Evolutionary conservation across 2,113 vertebrate genomes (phyloP), one percentile per base, ranked within the genome.

Genomic region (Cromileptes altivelis): DNA sequence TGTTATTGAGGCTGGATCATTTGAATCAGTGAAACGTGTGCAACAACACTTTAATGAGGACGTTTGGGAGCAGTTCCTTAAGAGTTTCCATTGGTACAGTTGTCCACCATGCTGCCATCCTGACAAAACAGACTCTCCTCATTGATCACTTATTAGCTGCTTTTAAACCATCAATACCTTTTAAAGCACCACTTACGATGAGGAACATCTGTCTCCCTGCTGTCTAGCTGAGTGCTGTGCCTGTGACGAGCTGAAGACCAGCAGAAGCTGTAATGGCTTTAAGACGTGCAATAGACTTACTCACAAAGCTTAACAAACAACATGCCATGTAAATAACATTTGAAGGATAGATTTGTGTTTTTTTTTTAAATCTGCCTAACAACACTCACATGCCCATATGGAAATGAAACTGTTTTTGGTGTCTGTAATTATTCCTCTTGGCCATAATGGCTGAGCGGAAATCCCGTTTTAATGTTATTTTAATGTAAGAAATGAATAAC

Each of bases 111-210:
- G 15, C 21, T 42, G 83, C 82, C 71, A 70, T 88, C 69, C 64
- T 78, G 80, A 87, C 61, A 75, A 85, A 85, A 82, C 78, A 65
- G 90, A 76, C 87, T 89, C 89, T 87, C 79, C 78, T 84, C 87
- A 93, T 91, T 92, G 94, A 94, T 95, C 93, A 80, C 87, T 89
- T 88, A 82, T 85, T 80, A 68, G 78, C 86, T 88, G 92, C 94
- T 94, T 92, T 94, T 92, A 95, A 94, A 93, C 84, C 91, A 92
- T 95, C 95, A 94, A 95, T 96, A 95, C 78, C 79, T 90, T 92
- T 94, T 91, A 94, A 91, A 95, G 93, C 80, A 80, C 85, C 93
- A 94, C 93, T 95, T 94, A 94, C 90, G 84, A 92, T 57, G 80
- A 91, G 91, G 75, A 91, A 85, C 93, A 92, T 92, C 87, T 83